These are phyloP conservation scores for Neomonachus schauinslandi DNA, from an alignment of 2,113 vertebrate species.

Conservation along the genomic window DNA sequence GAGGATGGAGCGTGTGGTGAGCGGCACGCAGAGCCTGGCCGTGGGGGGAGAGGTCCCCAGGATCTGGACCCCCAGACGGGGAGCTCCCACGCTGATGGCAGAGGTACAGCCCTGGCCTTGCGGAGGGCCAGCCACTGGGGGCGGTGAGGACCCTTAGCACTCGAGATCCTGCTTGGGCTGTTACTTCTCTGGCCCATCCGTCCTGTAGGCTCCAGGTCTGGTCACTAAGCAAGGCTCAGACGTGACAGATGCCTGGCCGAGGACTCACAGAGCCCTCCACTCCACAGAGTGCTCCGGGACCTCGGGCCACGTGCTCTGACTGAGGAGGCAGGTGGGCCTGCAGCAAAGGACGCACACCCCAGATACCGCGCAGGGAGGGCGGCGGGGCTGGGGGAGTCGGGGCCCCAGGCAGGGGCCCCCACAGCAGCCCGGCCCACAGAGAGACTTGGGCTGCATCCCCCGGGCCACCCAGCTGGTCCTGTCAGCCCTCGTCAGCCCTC, in stretches of 20 bases:
- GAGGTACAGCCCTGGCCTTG: rapidly evolving
- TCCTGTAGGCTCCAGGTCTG: rapidly evolving
- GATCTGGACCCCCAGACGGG: rapidly evolving
- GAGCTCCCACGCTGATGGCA: rapidly evolving
- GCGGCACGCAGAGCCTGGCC: rapidly evolving
- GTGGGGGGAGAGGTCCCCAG: rapidly evolving
- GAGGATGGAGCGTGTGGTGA: rapidly evolving
- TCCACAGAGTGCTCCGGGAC: rapidly evolving
- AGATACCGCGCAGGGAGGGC: rapidly evolving
- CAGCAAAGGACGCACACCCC: rapidly evolving
- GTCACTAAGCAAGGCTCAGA: rapidly evolving
- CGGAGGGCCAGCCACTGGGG: background rate
- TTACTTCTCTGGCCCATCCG: rapidly evolving
- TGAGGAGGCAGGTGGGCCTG: rapidly evolving
- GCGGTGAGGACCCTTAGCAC: background rate
- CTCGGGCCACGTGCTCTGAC: background rate
- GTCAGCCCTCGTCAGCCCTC: background rate
- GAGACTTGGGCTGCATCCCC: background rate
- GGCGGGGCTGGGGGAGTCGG: background rate
- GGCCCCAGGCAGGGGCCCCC: background rate
- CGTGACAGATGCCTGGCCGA: rapidly evolving
- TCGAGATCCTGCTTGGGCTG: background rate
- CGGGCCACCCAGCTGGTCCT: background rate
- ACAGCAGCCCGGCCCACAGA: background rate
- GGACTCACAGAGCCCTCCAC: rapidly evolving